phyloP scores from a whole-genome alignment of 2,797 vertebrate species.

The Muscicapa comitata region DNA sequence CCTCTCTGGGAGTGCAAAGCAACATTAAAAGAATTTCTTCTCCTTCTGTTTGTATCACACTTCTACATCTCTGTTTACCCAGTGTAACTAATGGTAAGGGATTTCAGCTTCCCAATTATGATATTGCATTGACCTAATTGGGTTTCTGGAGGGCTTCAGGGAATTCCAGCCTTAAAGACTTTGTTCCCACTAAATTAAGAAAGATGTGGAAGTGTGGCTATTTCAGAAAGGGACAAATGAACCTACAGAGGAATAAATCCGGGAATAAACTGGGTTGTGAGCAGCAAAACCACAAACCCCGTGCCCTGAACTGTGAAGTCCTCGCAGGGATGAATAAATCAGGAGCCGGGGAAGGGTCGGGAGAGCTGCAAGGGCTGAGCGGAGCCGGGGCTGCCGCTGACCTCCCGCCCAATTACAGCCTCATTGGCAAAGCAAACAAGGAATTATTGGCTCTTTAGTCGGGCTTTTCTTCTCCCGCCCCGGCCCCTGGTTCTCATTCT shows the following conservation, averaged over 20 bases:
- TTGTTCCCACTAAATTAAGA: slow-evolving; percentile 14
- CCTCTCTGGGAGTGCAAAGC: neutral
- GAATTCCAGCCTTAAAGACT: slow-evolving; percentile 26
- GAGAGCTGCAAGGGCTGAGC: neutral
- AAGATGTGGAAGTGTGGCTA: slow-evolving; percentile 24
- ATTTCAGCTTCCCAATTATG: slow-evolving; percentile 26
- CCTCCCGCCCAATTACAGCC: slow-evolving; percentile 87
- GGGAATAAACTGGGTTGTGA: slow-evolving; percentile 17
- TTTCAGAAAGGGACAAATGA: slow-evolving; percentile 57
- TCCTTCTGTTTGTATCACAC: neutral
- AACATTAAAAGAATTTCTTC: slow-evolving; percentile 19
- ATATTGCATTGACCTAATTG: slow-evolving; percentile 15
- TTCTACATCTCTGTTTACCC: slow-evolving; percentile 31
- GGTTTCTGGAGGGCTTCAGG: slow-evolving; percentile 5
- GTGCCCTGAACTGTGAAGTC: slow-evolving; percentile 44
- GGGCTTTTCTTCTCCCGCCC: slow-evolving; percentile 77
- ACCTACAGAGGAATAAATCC: slow-evolving; percentile 50
- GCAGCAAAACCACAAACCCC: slow-evolving; percentile 34
- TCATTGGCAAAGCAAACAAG: slow-evolving; percentile 94
- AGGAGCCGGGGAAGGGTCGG: slow-evolving; percentile 34
- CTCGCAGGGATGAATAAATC: slow-evolving; percentile 70
- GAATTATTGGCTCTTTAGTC: slow-evolving; percentile 87
- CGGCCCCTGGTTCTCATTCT: slow-evolving; percentile 70
- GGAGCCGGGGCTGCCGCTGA: slow-evolving; percentile 73
- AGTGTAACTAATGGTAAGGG: slow-evolving; percentile 12